Evolutionary conservation across 2,797 vertebrate genomes (phyloP), one percentile per base, ranked within the genome.

Genomic region (Acipenser oxyrinchus): DNA sequence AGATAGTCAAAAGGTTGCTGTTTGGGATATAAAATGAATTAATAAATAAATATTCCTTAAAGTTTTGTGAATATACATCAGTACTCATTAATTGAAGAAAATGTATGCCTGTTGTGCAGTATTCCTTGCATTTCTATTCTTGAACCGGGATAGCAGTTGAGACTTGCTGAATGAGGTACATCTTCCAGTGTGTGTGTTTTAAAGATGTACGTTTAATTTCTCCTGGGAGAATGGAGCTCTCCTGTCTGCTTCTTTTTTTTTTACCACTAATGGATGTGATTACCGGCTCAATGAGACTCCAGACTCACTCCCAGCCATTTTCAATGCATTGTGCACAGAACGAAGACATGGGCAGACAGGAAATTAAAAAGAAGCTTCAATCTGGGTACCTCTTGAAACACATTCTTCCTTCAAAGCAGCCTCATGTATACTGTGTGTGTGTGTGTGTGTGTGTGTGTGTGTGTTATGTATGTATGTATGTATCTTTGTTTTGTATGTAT

Each of bases 391-490:
- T 37, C 23, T 37, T 37, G 23, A 37, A 37, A 37, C 23, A 37
- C 23, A 37, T 37, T 37, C 23, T 37, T 2, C 23, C 23, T 37
- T 62, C 49, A 15, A 60, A 53, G 58, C 58, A 55, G 11, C 11
- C 18, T 53, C 51, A 18, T 60, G 62, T 23, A 37, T 49, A 15
- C 51, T 68, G 49, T 37, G 13, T 10, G 48, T 71, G 67, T 69
- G 10, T 65, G 50, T 55, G 48, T 23, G 15, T 15, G n/a, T 57
- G 10, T 18, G 8, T 11, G 49, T 67, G 10, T 8, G 23, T 37
- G 23, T 37, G 23, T 37, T 37, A 37, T 37, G 23, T 37, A 4
- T 37, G 23, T 37, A 4, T 37, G 23, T 37, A 37, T 37, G 23
- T 37, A 10, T 48, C 52, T 57, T n/a, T 62, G 6, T 57, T 10